A percentile compares a stretch with the other conserved stretches of the same genome.
Conservation (phyloP, 2,113 vertebrate species). For the Ameiurus melas region DNA sequence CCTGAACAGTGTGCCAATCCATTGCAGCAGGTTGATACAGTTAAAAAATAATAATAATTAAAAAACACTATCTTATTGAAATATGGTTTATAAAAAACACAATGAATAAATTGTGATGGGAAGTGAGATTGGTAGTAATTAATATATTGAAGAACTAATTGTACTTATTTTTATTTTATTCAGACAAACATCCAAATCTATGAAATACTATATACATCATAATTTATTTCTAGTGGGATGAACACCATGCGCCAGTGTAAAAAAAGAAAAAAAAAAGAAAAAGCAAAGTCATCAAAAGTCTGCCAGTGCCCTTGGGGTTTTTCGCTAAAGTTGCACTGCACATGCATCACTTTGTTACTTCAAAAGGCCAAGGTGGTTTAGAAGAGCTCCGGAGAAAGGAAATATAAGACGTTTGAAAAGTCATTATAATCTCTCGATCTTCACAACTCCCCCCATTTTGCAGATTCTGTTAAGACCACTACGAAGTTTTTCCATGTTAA, state of each 20-base stretch:
- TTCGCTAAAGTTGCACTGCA: not conserved
- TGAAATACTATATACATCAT: not conserved
- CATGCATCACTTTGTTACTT: slow-evolving; percentile 22
- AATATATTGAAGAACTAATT: not conserved
- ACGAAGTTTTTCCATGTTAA: slow-evolving; percentile 18
- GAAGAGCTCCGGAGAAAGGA: slow-evolving; percentile 4
- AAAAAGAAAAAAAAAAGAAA: not conserved
- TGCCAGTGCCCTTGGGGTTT: not conserved
- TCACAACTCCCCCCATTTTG: not conserved
- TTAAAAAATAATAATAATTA: not conserved
- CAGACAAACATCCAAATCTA: not conserved
- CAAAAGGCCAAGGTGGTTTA: slow-evolving; percentile 19
- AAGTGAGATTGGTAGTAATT: not conserved
- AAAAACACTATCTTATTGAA: not conserved
- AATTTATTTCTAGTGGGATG: not conserved
- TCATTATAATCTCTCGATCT: not conserved
- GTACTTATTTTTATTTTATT: not conserved
- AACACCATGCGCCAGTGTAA: not conserved
- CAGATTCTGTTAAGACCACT: not conserved
- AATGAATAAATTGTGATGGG: not conserved
- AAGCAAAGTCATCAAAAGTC: not conserved
- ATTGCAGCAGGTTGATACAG: not conserved
- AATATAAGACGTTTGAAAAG: slow-evolving; percentile 1
- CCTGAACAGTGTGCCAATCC: too few species aligned
- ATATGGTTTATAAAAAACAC: not conserved